These are phyloP conservation scores for Erpornis zantholeuca DNA, from an alignment of 2,113 vertebrate genomes.

Conservation along the genomic window DNA sequence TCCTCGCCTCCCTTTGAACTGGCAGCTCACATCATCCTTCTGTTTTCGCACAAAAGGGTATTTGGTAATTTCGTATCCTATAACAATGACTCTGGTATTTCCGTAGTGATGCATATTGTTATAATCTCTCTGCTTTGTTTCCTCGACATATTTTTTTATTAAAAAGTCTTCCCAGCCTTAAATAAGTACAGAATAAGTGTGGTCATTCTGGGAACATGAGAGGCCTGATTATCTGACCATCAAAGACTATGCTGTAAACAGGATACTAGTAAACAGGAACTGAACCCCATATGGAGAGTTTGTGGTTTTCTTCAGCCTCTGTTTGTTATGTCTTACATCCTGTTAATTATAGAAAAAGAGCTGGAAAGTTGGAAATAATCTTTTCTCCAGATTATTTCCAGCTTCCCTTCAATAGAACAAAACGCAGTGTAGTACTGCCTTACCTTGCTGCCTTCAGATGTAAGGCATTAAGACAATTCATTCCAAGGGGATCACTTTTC, in stretches of 20 bases:
- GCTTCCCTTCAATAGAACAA: slow-evolving; percentile 45
- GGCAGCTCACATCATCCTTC: not conserved
- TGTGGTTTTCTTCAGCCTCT: slow-evolving; percentile 66
- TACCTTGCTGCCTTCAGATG: slow-evolving; percentile 61
- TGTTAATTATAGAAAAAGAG: slow-evolving; percentile 71
- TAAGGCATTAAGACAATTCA: slow-evolving; percentile 51
- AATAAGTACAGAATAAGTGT: slow-evolving; percentile 57
- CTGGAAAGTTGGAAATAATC: slow-evolving; percentile 67
- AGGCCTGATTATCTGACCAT: slow-evolving; percentile 67
- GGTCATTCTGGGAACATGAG: slow-evolving; percentile 66
- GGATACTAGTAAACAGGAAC: slow-evolving; percentile 68
- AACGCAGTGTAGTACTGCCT: not conserved
- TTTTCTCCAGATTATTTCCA: slow-evolving; percentile 68
- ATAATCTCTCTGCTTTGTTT: slow-evolving; percentile 56
- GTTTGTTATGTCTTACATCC: slow-evolving; percentile 72
- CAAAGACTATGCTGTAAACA: slow-evolving; percentile 63
- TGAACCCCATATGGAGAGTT: slow-evolving; percentile 56
- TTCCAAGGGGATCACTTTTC: slow-evolving; percentile 52
- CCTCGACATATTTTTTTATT: slow-evolving; percentile 63
- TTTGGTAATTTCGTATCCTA: slow-evolving; percentile 25
- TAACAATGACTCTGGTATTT: slow-evolving; percentile 53
- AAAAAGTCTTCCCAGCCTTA: slow-evolving; percentile 54
- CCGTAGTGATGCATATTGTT: slow-evolving; percentile 54
- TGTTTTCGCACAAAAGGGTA: slow-evolving; percentile 31
- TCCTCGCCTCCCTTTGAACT: not conserved